Conservation (phyloP, 2,113 vertebrate genomes). For the Thryonomys swinderianus region DNA sequence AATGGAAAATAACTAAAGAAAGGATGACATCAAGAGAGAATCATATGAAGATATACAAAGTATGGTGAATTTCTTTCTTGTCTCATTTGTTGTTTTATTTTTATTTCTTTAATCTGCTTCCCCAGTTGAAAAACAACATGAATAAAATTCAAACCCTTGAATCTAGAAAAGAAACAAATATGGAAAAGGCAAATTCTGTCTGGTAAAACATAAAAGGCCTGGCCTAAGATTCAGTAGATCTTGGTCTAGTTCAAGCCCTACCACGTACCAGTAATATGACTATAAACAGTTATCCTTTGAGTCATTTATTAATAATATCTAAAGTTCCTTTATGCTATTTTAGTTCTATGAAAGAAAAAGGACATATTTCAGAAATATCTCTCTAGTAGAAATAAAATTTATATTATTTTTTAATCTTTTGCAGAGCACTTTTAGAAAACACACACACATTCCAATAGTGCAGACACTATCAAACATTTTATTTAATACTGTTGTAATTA, state of each 20-base stretch:
- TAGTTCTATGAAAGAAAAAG: slow-evolving; percentile 52
- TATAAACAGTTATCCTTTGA: slow-evolving; percentile 1
- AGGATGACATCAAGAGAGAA: neutral
- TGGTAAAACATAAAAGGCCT: neutral
- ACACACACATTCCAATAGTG: slow-evolving; percentile 39
- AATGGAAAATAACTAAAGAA: neutral
- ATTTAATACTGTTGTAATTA: neutral
- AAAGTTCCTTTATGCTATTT: slow-evolving; percentile 21
- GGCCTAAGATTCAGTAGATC: slow-evolving; percentile 13
- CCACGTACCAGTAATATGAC: neutral
- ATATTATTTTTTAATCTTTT: slow-evolving; percentile 25
- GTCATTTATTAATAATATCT: slow-evolving; percentile 36
- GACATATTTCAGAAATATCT: slow-evolving; percentile 79
- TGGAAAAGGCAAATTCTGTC: neutral
- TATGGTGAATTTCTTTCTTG: neutral
- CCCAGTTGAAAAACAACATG: slow-evolving; percentile 16
- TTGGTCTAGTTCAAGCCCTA: slow-evolving; percentile 28
- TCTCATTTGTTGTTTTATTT: slow-evolving; percentile 10
- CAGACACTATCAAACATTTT: neutral
- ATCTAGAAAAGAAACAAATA: neutral
- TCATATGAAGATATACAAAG: neutral
- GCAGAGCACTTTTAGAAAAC: slow-evolving; percentile 1
- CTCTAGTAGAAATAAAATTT: slow-evolving; percentile 51
- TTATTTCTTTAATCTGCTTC: slow-evolving; percentile 18
- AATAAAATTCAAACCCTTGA: neutral